Conservation (phyloP, 2,113 vertebrate genomes). For the Entomyzon cyanotis region DNA sequence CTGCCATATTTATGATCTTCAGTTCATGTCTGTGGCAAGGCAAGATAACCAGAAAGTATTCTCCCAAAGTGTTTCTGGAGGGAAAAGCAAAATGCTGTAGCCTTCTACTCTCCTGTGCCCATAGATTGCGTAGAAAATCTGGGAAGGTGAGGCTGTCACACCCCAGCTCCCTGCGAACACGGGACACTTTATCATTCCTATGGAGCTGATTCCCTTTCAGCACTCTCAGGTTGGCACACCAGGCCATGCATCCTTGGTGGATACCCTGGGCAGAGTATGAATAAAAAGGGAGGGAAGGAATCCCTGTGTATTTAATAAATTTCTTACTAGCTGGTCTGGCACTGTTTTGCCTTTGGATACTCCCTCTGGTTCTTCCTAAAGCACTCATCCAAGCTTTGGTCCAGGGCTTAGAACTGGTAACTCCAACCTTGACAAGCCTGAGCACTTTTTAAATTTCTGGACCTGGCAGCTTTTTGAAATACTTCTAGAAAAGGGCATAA, state of each 20-base stretch:
- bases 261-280: background rate
- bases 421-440: background rate
- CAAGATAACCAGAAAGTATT: background rate
- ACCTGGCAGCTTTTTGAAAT: background rate
- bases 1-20: background rate
- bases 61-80: background rate
- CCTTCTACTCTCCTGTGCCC: background rate
- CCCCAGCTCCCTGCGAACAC: background rate
- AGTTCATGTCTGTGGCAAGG: background rate
- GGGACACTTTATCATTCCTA: background rate
- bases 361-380: background rate
- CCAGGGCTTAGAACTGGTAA: background rate
- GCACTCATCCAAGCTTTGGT: background rate
- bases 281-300: background rate
- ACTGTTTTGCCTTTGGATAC: background rate
- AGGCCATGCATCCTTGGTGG: background rate
- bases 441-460: background rate
- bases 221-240: background rate
- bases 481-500: background rate
- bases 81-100: background rate
- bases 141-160: background rate
- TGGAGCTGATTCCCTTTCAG: background rate
- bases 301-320: background rate
- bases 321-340: background rate
- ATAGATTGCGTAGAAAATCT: background rate